These are phyloP conservation scores for Ferrisia virgata DNA, from an alignment of 2,888 invertebrate genomes.

Conservation along the genomic window DNA sequence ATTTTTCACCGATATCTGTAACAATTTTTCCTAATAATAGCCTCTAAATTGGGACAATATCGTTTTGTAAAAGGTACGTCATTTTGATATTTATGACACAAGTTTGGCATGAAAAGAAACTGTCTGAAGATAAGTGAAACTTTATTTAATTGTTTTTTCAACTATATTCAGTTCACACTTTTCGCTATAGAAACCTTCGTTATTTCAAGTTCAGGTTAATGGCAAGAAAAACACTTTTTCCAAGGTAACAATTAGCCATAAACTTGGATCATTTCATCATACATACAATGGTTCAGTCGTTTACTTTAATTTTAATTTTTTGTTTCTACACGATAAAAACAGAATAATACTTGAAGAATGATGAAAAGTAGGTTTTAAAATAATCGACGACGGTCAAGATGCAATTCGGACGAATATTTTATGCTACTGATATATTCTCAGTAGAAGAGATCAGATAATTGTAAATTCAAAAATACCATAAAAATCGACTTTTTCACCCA, in stretches of 20 bases:
- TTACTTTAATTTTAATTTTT: too few species aligned
- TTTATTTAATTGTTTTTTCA: background rate
- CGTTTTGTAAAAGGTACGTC: too few species aligned
- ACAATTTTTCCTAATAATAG: too few species aligned
- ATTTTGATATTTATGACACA: background rate
- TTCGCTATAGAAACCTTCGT: background rate
- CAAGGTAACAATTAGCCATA: background rate
- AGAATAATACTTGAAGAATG: too few species aligned
- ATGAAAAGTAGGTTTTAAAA: too few species aligned
- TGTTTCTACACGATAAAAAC: too few species aligned
- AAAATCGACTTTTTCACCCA: background rate
- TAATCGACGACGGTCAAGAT: too few species aligned
- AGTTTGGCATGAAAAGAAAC: background rate
- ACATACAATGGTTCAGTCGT: too few species aligned
- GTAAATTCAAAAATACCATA: background rate
- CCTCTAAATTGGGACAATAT: too few species aligned
- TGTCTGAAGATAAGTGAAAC: background rate
- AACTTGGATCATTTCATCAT: background rate
- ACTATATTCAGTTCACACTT: background rate
- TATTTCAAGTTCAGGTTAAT: background rate
- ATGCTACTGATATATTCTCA: too few species aligned
- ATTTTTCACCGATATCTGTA: too few species aligned
- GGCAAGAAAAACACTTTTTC: background rate
- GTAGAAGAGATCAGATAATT: background rate
- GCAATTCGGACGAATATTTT: too few species aligned